A percentile compares a stretch with the other conserved stretches of the same genome.
Evolutionary conservation across 2,888 invertebrate species (phyloP).

Genomic region (Allygus modestus): DNA sequence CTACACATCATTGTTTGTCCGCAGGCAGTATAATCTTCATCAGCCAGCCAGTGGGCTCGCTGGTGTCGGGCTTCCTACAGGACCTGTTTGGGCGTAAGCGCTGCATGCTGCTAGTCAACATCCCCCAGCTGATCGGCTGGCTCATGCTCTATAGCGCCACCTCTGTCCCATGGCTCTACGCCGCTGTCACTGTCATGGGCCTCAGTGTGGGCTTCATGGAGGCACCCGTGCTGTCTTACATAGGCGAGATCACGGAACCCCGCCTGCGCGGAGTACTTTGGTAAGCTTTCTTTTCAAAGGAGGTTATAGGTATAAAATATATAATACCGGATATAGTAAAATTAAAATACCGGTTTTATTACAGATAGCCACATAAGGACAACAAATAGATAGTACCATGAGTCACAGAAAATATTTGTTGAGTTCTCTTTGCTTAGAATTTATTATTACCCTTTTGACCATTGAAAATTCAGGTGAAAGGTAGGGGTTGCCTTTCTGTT

Average conservation of each 20-base stretch:
- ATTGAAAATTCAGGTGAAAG: too few species aligned
- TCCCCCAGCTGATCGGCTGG: constrained; percentile 87
- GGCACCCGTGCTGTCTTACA: constrained; percentile 89
- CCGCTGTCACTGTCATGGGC: constrained; percentile 84
- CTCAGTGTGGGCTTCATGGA: constrained; percentile 87
- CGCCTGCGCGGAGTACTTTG: constrained; percentile 84
- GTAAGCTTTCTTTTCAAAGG: constrained; percentile 16
- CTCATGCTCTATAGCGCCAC: constrained; percentile 82
- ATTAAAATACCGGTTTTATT: too few species aligned
- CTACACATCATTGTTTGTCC: background rate
- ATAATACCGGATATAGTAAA: too few species aligned
- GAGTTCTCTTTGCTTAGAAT: too few species aligned
- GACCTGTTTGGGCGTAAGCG: constrained; percentile 83
- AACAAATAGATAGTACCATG: too few species aligned
- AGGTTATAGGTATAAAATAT: too few species aligned
- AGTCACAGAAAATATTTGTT: too few species aligned
- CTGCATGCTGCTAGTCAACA: constrained; percentile 86
- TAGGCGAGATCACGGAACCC: constrained; percentile 90
- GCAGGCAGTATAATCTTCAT: constrained; percentile 89
- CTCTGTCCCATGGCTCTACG: constrained; percentile 80
- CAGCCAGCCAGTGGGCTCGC: constrained; percentile 87
- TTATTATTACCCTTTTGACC: too few species aligned
- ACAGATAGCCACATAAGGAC: too few species aligned
- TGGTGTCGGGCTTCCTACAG: constrained; percentile 84
- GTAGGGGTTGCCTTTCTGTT: too few species aligned